Evolutionary conservation across 2,113 vertebrate species (phyloP), one percentile per base, ranked within the genome.

Genomic region (Psittacus erithacus): DNA sequence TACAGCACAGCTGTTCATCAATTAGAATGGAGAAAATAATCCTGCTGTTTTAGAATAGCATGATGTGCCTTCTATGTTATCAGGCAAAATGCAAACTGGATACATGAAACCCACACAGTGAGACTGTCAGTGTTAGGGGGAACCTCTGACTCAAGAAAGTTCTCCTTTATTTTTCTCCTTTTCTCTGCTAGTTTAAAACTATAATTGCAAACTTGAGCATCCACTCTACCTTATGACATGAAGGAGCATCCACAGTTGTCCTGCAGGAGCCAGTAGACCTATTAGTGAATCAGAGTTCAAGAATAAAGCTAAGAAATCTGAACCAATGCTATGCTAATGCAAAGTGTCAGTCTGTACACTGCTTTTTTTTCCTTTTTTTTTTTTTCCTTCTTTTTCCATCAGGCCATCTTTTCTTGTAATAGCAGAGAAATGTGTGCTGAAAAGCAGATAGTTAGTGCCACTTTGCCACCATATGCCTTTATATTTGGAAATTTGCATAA

Each of bases 1-100:
- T 96, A 97, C 89, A 92, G 97, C 95, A 91, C 98, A 97, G 97
- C 96, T 97, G 97, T 96, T 97, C 97, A 86, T 97, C 97, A 96
- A 92, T 96, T 93, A 97, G 97, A 97, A 95, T 41, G 44, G 90
- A 93, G 97, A 95, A 96, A 96, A 94, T 93, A 87, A 96, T 81
- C 97, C 97, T 93, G 97, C 98, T 97, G 96, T 94, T 96, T 95
- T 84, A 92, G 91, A 78, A 95, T 38, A 64, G 94, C 39, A 35
- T 79, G 92, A 87, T 86, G 92, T 69, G 94, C 96, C 86, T 96
- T 96, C 92, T 59, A 68, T 50, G 75, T 92, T 94, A 94, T 89
- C 62, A 88, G 93, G 93, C 95, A 92, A 96, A 96, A 97, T 97
- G 94, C 93, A 96, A 97, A 95, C 93, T 52, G 89, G 95, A 96